Evolutionary conservation across 2,113 vertebrate genomes (phyloP), one percentile per base, ranked within the genome.

Genomic region (Pterocles burchelli): DNA sequence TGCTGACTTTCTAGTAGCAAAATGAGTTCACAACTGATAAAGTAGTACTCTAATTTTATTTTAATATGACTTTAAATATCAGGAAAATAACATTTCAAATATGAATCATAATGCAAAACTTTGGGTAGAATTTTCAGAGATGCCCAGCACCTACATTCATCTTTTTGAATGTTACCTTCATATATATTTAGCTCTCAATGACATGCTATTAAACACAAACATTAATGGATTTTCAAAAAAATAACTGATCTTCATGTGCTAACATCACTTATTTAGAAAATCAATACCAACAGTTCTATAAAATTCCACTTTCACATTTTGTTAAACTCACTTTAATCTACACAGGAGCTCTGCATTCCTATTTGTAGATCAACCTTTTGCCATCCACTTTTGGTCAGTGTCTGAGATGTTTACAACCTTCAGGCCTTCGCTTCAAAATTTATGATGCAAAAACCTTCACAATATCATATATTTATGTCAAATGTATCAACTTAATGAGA

Each of bases 31-130:
- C 41, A 82, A 58, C 13, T 41, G 43, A 83, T 57, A 68, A 91
- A 93, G 46, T 29, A 95, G 48, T 70, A 79, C 51, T 76, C 57
- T 80, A 66, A 91, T 74, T 95, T 92, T 68, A 94, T 72, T 90
- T 85, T 93, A 80, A 58, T 31, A 73, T 36, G 76, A 29, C 57
- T 74, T 82, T 67, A 80, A 88, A 57, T 52, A 76, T 90, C 87
- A 95, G 36, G 80, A 88, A 28, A 82, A 21, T 8, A 93, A 43
- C 46, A 87, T 67, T 92, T 93, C 49, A 94, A 94, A 84, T 25
- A 90, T 33, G 36, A 76, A 71, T 57, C 17, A 12, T 25, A 45
- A 95, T 19, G 45, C 38, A 82, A 22, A 43, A 71, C 11, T 55
- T 63, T 43, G 85, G 21, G 17, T 36, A 79, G 55, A n/a, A 77